Evolutionary conservation across 1,140 invertebrate genomes (phyloP).

Genomic region (Oryctes rhinoceros): DNA sequence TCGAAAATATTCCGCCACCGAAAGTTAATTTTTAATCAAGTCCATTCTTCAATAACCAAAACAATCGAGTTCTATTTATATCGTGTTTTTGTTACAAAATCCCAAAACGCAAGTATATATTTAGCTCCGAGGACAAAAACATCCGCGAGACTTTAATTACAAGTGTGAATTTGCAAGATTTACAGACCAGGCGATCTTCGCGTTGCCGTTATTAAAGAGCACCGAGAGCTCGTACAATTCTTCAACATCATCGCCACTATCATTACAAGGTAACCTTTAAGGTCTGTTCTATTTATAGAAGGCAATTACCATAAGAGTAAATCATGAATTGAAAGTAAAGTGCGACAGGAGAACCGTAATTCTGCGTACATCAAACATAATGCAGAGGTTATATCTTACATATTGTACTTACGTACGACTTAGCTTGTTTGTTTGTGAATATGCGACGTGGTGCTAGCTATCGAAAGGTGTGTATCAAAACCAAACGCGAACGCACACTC

Average conservation of each 20-base stretch:
- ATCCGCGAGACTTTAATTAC: conserved; percentile 19
- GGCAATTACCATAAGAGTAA: conserved; percentile 36
- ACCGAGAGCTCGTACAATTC: conserved; percentile 4
- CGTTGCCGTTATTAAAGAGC: conserved; percentile 23
- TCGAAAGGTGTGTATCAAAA: conserved; percentile 14
- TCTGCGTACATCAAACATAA: conserved; percentile 19
- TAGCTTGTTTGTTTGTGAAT: conserved; percentile 26
- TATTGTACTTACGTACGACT: conserved; percentile 3
- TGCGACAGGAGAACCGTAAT: conserved; percentile 21
- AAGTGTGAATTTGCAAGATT: conserved; percentile 30
- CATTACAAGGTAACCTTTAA: conserved; percentile 37
- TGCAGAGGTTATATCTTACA: conserved; percentile 22
- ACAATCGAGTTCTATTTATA: neutral
- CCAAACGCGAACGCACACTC: neutral
- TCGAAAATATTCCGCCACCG: too few relatives aligned
- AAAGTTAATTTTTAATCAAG: too few relatives aligned
- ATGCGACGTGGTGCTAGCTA: neutral
- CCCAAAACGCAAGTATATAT: neutral
- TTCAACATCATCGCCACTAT: conserved; percentile 28
- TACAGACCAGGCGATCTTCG: neutral
- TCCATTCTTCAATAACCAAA: too few relatives aligned
- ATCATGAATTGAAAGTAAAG: conserved; percentile 37
- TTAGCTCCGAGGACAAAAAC: neutral
- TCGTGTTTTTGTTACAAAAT: neutral
- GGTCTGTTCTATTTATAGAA: conserved; percentile 36